phyloP scores from a whole-genome alignment of 2,888 invertebrate species.

The Philonicus albiceps region DNA sequence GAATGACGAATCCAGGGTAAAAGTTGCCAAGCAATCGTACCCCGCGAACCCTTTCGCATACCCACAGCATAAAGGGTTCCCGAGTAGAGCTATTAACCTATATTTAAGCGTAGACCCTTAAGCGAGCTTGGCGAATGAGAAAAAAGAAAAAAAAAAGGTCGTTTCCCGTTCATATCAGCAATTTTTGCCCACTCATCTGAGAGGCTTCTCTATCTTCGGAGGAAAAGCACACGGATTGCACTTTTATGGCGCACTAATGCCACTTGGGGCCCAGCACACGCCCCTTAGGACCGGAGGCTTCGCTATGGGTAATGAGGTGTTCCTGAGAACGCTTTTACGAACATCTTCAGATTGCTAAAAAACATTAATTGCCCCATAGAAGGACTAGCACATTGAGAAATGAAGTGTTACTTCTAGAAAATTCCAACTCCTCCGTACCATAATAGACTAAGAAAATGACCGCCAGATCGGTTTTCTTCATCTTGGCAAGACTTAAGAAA shows the following conservation, averaged over 20 bases:
- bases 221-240: not conserved
- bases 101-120: not conserved
- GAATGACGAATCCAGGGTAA: not conserved
- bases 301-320: slow-evolving; percentile 8
- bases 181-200: not conserved
- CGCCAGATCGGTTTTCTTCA: not conserved
- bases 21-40: not conserved
- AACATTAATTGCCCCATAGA: not conserved
- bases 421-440: not conserved
- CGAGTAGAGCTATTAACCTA: slow-evolving; percentile 20
- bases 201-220: not conserved
- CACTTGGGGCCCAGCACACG: not conserved
- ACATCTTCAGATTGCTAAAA: not conserved
- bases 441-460: not conserved
- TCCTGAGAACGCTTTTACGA: not conserved
- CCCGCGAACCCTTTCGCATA: not conserved
- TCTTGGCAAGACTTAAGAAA: not conserved
- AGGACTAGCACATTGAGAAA: not conserved
- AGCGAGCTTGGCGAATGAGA: not conserved
- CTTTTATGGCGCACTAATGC: not conserved
- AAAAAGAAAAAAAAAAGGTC: not conserved
- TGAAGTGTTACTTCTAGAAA: not conserved
- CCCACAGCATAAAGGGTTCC: not conserved
- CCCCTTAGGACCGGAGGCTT: not conserved
- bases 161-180: slow-evolving; percentile 12